A percentile compares a stretch with the other conserved stretches of the same genome.
These are phyloP conservation scores for Erpetoichthys calabaricus DNA, from an alignment of 2,797 vertebrate genomes.

Conservation along the genomic window DNA sequence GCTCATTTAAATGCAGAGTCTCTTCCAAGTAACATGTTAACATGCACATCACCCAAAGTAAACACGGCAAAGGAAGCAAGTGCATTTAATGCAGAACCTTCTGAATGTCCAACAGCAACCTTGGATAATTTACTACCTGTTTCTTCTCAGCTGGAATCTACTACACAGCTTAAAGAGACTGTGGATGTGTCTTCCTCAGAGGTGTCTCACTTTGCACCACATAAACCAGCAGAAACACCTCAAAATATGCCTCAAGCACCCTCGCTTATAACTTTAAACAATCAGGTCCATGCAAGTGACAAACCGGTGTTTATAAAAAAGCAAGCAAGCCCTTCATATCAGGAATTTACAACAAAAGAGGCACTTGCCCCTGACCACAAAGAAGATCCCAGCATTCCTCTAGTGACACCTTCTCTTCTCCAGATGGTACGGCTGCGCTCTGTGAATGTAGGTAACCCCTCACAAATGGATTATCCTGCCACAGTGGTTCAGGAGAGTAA, in stretches of 20 bases:
- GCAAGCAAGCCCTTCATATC: constrained; percentile 31
- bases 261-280: constrained; percentile 26
- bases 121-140: not conserved
- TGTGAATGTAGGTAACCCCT: constrained; percentile 42
- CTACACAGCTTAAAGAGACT: constrained; percentile 12
- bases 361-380: constrained; percentile 42
- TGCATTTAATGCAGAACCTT: no score
- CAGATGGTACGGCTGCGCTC: constrained; percentile 91
- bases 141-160: constrained; percentile 14
- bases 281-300: constrained; percentile 17
- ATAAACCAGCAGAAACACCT: constrained; percentile 22
- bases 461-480: constrained; percentile 27
- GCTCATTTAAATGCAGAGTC: constrained; percentile 1
- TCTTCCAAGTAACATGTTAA: no score
- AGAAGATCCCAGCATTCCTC: constrained; percentile 75
- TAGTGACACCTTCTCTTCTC: constrained; percentile 84
- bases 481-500: constrained; percentile 11
- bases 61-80: no score
- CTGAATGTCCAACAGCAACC: no score
- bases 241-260: constrained; percentile 11
- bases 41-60: no score
- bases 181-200: constrained; percentile 5
- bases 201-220: constrained; percentile 17
- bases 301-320: constrained; percentile 36
- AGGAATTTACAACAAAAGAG: constrained; percentile 54